Conservation (phyloP, 2,113 vertebrate species). For the Stegostoma tigrinum region DNA sequence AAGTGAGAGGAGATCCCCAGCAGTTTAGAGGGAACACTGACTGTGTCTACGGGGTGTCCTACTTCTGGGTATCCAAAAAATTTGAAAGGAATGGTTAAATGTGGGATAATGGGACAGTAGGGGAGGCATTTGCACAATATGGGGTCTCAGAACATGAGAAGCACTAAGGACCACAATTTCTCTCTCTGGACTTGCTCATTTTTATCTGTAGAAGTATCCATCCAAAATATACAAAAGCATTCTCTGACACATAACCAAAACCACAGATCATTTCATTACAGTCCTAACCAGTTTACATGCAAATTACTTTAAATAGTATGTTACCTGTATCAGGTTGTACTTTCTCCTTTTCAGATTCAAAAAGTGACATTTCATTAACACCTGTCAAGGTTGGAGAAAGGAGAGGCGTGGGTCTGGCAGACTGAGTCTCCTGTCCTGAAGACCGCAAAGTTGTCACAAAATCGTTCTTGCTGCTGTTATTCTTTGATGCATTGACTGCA, state of each 20-base stretch:
- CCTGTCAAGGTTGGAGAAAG: not conserved
- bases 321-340: not conserved
- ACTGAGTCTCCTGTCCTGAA: not conserved
- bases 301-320: not conserved
- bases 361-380: not conserved
- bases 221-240: too few species aligned
- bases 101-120: too few species aligned
- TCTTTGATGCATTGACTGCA: not conserved
- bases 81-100: too few species aligned
- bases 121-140: too few species aligned
- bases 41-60: too few species aligned
- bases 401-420: not conserved
- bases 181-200: too few species aligned
- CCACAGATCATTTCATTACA: not conserved
- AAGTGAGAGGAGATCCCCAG: too few species aligned
- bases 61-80: too few species aligned
- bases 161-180: too few species aligned
- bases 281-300: not conserved
- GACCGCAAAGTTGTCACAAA: not conserved
- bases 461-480: too few species aligned
- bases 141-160: too few species aligned
- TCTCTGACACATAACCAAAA: not conserved
- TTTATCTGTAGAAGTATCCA: not conserved
- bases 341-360: not conserved
- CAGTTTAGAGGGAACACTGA: too few species aligned